Conservation (phyloP, 1,140 invertebrate species). For the Drosophila tropicalis region DNA sequence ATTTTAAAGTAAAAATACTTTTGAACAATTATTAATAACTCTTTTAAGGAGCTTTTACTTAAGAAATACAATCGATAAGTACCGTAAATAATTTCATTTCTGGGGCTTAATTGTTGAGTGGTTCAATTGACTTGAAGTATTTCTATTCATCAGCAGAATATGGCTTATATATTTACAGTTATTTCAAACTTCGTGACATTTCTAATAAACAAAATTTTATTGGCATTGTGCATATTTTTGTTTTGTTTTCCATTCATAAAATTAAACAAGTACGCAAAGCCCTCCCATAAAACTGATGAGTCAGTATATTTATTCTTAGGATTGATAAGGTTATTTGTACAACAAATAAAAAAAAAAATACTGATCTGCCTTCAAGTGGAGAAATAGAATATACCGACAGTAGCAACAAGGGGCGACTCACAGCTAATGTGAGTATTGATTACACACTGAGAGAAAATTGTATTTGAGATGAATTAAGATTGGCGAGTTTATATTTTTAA, state of each 20-base stretch:
- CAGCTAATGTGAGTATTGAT: no score
- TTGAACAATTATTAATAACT: no score
- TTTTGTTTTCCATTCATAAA: conserved; percentile 8
- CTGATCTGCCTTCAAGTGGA: not conserved
- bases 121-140: conserved; percentile 6
- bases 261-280: not conserved
- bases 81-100: conserved; percentile 6
- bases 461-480: no score
- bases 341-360: not conserved
- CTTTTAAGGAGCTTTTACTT: no score
- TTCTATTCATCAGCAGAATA: not conserved
- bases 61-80: no score
- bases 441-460: no score
- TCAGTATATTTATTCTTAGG: not conserved
- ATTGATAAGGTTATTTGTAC: not conserved
- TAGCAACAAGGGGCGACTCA: no score
- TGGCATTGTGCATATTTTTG: not conserved
- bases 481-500: no score
- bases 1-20: no score
- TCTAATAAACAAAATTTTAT: not conserved
- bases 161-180: conserved; percentile 5
- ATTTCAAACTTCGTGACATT: not conserved
- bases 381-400: not conserved
- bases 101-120: not conserved
- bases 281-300: not conserved